phyloP scores from a whole-genome alignment of 2,797 vertebrate genomes.

The Xenops minutus region DNA sequence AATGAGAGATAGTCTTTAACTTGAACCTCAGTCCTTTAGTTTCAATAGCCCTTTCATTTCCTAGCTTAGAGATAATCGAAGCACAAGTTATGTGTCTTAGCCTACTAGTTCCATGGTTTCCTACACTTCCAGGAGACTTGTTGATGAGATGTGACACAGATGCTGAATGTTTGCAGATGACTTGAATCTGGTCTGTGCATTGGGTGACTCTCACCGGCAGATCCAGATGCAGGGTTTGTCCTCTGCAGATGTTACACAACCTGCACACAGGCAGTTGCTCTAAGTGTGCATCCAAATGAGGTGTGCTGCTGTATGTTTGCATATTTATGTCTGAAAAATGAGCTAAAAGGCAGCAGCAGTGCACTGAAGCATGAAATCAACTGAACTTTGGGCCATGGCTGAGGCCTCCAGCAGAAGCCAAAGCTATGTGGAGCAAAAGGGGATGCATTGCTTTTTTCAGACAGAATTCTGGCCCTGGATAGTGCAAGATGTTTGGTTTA shows the following conservation, averaged over 20 bases:
- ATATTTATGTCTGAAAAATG: not conserved
- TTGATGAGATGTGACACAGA: not conserved
- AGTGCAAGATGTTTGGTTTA: not conserved
- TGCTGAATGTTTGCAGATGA: not conserved
- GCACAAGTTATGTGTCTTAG: not conserved
- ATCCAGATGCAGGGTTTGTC: not conserved
- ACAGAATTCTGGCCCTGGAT: not conserved
- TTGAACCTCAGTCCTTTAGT: not conserved
- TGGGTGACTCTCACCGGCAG: fast-evolving
- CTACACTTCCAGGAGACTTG: not conserved
- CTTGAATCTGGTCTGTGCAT: not conserved
- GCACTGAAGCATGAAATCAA: not conserved
- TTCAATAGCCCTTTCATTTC: not conserved
- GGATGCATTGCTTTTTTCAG: not conserved
- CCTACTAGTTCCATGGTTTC: not conserved
- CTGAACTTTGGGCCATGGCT: not conserved
- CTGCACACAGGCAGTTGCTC: not conserved
- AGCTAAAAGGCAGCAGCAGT: not conserved
- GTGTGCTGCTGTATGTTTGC: not conserved
- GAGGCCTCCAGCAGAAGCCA: not conserved
- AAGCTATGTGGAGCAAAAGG: not conserved
- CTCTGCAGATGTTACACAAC: slow-evolving; percentile 42
- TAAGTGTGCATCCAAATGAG: not conserved
- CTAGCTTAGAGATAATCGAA: not conserved
- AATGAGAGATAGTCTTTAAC: not conserved